Percentiles rank a stretch among this genome's conserved stretches.
Evolutionary conservation across 2,113 vertebrate species (phyloP).

Genomic region (Dicentrarchus labrax): DNA sequence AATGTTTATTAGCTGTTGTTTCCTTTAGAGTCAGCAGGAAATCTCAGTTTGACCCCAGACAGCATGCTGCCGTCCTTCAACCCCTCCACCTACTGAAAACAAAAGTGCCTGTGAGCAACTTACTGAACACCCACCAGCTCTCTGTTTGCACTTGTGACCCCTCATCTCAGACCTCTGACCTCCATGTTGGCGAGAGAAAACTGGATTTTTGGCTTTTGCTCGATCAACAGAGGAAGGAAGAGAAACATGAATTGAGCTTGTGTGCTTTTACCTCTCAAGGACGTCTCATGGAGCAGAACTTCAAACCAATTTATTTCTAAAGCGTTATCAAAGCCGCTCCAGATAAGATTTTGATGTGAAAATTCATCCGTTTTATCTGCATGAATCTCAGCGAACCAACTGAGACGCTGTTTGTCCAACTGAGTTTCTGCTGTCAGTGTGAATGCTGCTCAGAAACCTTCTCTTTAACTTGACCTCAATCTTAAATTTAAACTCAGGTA

Average conservation of each 20-base stretch:
- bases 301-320: slow-evolving; percentile 33
- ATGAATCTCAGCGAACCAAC: neutral
- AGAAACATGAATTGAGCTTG: neutral
- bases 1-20: slow-evolving; percentile 15
- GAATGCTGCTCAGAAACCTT: too few relatives aligned
- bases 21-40: slow-evolving; percentile 1
- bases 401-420: neutral
- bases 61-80: slow-evolving; percentile 4
- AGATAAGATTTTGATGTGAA: slow-evolving; percentile 19
- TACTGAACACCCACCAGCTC: neutral
- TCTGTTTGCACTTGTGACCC: neutral
- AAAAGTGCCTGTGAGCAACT: neutral
- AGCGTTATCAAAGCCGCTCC: slow-evolving; percentile 17
- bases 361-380: slow-evolving; percentile 23
- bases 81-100: neutral
- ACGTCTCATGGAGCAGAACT: slow-evolving; percentile 11
- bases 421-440: slow-evolving; percentile 2
- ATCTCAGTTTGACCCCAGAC: slow-evolving; percentile 15
- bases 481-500: too few relatives aligned
- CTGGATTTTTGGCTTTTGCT: neutral
- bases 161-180: slow-evolving; percentile 3
- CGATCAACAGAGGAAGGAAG: neutral
- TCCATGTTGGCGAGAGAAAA: neutral
- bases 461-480: too few relatives aligned
- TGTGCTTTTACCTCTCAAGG: slow-evolving; percentile 34